Percentiles rank a stretch among this genome's conserved stretches.
Evolutionary conservation across 2,888 invertebrate species (phyloP).

Genomic region (Synanthedon andrenaeformis): DNA sequence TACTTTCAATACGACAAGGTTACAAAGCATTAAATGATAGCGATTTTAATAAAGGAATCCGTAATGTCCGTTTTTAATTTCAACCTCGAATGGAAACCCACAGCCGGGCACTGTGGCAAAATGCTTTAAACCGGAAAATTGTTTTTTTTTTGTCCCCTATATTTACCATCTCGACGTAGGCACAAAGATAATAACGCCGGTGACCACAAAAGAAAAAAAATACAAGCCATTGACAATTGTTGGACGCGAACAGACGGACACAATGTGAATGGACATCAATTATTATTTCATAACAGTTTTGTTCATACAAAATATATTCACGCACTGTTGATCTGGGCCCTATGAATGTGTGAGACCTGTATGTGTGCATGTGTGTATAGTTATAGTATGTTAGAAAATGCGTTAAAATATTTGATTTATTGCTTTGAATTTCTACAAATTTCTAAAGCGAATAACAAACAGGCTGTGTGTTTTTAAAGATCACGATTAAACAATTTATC

Average conservation of each 20-base stretch:
- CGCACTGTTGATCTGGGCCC: constrained; percentile 35
- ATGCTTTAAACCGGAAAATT: constrained; percentile 16
- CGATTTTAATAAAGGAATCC: too few relatives aligned
- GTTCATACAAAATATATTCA: constrained; percentile 66
- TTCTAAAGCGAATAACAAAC: not conserved
- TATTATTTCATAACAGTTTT: constrained; percentile 70
- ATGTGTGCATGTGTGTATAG: constrained; percentile 20
- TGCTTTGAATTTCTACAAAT: constrained; percentile 14
- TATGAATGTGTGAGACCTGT: constrained; percentile 14
- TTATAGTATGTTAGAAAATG: constrained; percentile 47
- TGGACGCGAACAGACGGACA: constrained; percentile 27
- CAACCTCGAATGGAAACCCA: not conserved
- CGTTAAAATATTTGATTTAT: constrained; percentile 45
- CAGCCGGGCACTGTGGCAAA: not conserved
- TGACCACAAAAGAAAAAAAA: constrained; percentile 42
- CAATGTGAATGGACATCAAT: constrained; percentile 53
- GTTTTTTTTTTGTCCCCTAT: constrained; percentile 21
- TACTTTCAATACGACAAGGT: too few relatives aligned
- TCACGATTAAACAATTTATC: too few relatives aligned
- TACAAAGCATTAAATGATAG: too few relatives aligned
- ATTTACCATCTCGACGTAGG: constrained; percentile 14
- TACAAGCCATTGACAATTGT: constrained; percentile 34
- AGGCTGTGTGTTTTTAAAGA: not conserved
- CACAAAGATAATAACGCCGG: constrained; percentile 30
- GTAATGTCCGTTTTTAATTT: too few relatives aligned